These are phyloP conservation scores for Cephus runcator DNA, from an alignment of 2,888 invertebrate species.

Conservation along the genomic window DNA sequence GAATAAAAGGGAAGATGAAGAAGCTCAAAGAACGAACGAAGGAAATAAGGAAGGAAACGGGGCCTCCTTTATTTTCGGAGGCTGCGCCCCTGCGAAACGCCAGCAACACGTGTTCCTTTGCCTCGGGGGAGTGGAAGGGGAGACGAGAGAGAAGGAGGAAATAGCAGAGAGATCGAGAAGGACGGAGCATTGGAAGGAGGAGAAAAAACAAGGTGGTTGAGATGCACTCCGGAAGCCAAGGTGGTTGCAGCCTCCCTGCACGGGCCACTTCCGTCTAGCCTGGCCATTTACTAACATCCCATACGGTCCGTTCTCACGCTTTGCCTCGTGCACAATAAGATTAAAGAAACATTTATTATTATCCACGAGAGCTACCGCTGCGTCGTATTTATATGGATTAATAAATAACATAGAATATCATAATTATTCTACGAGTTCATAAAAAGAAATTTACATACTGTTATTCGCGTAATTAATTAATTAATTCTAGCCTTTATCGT, in stretches of 20 bases:
- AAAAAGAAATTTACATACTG: background rate
- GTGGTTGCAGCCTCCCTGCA: constrained; percentile 61
- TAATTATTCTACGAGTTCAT: background rate
- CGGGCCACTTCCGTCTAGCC: constrained; percentile 59
- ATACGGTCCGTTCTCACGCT: background rate
- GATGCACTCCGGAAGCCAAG: constrained; percentile 62
- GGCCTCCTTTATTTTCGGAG: constrained; percentile 21
- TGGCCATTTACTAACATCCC: background rate
- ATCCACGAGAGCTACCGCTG: background rate
- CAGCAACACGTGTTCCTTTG: background rate
- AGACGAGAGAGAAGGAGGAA: constrained; percentile 9
- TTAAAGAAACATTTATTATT: background rate
- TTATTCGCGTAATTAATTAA: background rate
- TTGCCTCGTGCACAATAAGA: background rate
- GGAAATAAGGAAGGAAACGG: constrained; percentile 24
- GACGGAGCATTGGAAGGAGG: constrained; percentile 19
- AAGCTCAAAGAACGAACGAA: constrained; percentile 15
- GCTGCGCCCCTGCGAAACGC: constrained; percentile 4
- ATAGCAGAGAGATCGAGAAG: constrained; percentile 15
- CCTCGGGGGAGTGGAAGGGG: background rate
- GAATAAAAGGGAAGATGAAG: constrained; percentile 2
- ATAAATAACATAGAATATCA: background rate
- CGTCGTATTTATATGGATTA: background rate
- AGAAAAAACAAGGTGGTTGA: constrained; percentile 55
- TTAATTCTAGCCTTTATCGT: background rate